phyloP scores from a whole-genome alignment of 2,888 invertebrate species.

The Drosophila prostipennis region DNA sequence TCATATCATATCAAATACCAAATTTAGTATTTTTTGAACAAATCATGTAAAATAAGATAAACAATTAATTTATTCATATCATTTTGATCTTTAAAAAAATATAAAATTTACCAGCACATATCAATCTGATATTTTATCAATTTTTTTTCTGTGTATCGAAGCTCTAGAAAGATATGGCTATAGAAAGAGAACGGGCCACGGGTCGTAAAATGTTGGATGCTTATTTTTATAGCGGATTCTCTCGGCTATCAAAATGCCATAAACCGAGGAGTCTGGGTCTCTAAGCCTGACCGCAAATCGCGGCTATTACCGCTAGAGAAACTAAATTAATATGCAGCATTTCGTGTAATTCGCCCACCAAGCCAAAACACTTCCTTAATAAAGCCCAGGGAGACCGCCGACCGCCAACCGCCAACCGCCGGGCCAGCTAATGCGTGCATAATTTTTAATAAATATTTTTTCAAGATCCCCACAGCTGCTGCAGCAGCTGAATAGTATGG shows the following conservation, averaged over 20 bases:
- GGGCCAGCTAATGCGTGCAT: slow-evolving; percentile 73
- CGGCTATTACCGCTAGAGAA: slow-evolving; percentile 46
- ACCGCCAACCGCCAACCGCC: slow-evolving; percentile 2
- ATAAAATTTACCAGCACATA: no score
- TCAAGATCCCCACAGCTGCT: slow-evolving; percentile 63
- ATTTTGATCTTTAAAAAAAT: no score
- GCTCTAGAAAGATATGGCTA: neutral
- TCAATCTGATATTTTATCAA: no score
- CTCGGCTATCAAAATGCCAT: slow-evolving; percentile 60
- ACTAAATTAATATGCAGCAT: slow-evolving; percentile 68
- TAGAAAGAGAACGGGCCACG: slow-evolving; percentile 9
- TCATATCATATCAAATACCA: no score
- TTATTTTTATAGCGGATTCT: slow-evolving; percentile 61
- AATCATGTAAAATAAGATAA: no score
- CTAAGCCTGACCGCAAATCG: slow-evolving; percentile 39
- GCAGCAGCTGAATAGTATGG: slow-evolving; percentile 28
- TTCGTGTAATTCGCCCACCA: slow-evolving; percentile 69
- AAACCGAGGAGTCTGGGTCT: slow-evolving; percentile 50
- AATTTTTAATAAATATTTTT: slow-evolving; percentile 81
- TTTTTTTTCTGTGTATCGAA: no score
- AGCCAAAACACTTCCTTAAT: slow-evolving; percentile 73
- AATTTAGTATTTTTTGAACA: no score
- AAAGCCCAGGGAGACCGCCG: slow-evolving; percentile 31
- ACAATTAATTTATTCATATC: no score
- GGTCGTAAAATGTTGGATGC: slow-evolving; percentile 45